Conservation (phyloP, 2,797 vertebrate genomes). For the Sebastes steindachneri region DNA sequence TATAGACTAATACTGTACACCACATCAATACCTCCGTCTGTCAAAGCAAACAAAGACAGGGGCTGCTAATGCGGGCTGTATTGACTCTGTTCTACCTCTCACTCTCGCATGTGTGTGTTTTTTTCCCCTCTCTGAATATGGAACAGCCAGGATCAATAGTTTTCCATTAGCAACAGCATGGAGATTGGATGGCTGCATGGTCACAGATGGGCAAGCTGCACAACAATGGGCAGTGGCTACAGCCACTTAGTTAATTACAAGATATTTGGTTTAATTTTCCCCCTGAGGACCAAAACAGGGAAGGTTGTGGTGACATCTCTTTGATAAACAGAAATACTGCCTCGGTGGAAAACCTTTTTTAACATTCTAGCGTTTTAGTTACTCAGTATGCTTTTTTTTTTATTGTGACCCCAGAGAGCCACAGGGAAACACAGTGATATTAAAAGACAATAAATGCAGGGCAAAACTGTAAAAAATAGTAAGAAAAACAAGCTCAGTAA, state of each 20-base stretch:
- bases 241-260: conserved; percentile 81
- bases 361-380: background rate
- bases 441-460: conserved; percentile 5
- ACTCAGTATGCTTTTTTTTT: background rate
- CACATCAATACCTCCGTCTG: conserved; percentile 58
- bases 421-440: background rate
- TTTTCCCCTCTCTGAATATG: conserved; percentile 68
- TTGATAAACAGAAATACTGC: conserved; percentile 3
- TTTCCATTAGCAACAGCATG: conserved; percentile 80
- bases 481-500: background rate
- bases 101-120: background rate
- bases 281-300: conserved; percentile 26
- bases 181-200: conserved; percentile 64
- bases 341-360: background rate
- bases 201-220: conserved; percentile 65
- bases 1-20: conserved; percentile 18
- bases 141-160: conserved; percentile 79
- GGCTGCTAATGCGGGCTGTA: conserved; percentile 48
- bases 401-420: background rate
- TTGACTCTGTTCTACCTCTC: conserved; percentile 48
- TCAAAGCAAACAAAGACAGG: conserved; percentile 40
- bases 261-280: conserved; percentile 62
- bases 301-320: conserved; percentile 23
- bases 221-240: conserved; percentile 58
- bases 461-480: background rate